phyloP scores from a whole-genome alignment of 1,140 invertebrate genomes.

The Sycobia sp. region DNA sequence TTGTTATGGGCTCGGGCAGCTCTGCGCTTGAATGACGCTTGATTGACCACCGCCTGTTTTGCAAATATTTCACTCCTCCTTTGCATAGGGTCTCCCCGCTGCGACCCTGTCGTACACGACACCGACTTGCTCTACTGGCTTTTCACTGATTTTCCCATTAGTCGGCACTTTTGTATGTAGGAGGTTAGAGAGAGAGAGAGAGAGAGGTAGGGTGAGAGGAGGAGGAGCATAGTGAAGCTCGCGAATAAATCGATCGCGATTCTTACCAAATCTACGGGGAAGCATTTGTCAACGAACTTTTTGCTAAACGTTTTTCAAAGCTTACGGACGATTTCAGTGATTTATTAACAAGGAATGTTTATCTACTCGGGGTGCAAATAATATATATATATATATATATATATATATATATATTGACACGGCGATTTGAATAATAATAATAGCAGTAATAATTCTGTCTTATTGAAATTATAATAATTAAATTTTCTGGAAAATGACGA shows the following conservation, averaged over 20 bases:
- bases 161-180: not conserved
- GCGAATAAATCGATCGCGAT: not conserved
- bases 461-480: too few relatives aligned
- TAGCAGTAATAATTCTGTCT: too few relatives aligned
- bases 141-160: not conserved
- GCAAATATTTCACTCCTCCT: slow-evolving; percentile 29
- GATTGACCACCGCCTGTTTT: slow-evolving; percentile 44
- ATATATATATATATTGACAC: too few relatives aligned
- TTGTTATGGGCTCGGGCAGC: slow-evolving; percentile 25
- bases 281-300: not conserved
- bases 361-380: too few relatives aligned
- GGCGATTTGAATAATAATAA: too few relatives aligned
- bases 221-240: too few relatives aligned
- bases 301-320: too few relatives aligned
- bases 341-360: too few relatives aligned
- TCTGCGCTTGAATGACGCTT: slow-evolving; percentile 41
- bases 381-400: too few relatives aligned
- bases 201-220: too few relatives aligned
- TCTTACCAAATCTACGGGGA: not conserved
- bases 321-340: too few relatives aligned
- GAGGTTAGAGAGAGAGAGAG: not conserved
- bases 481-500: too few relatives aligned
- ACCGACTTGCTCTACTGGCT: slow-evolving; percentile 11
- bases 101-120: not conserved
- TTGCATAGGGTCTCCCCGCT: not conserved